Evolutionary conservation across 1,140 invertebrate species (phyloP).

Genomic region (Lepidurus apus): DNA sequence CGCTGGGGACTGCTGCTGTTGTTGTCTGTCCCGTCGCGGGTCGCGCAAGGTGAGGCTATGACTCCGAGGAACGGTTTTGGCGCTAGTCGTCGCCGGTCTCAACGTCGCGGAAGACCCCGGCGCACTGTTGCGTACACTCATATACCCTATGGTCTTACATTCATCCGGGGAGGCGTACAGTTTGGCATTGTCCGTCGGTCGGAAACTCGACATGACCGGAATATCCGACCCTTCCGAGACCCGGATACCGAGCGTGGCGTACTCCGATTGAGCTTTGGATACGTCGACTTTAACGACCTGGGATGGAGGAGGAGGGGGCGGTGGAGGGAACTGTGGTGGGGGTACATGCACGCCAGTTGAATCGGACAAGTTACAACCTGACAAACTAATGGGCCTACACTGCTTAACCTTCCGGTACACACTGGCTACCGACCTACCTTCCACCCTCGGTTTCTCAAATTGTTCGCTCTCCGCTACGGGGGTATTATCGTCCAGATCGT

Average conservation of each 20-base stretch:
- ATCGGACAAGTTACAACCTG: neutral
- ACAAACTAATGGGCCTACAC: conserved; percentile 37
- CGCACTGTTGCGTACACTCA: conserved; percentile 42
- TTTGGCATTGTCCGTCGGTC: conserved; percentile 72
- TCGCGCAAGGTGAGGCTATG: conserved; percentile 43
- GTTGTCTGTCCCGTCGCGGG: conserved; percentile 37
- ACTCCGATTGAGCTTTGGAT: conserved; percentile 44
- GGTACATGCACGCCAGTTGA: conserved; percentile 33
- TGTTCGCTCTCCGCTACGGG: conserved; percentile 27
- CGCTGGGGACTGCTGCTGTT: conserved; percentile 5
- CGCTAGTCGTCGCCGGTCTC: conserved; percentile 24
- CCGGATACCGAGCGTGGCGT: conserved; percentile 39
- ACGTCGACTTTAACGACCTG: conserved; percentile 69
- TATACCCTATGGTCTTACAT: conserved; percentile 70
- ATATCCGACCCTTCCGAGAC: conserved; percentile 30
- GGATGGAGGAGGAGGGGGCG: conserved; percentile 43
- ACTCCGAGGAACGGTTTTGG: conserved; percentile 42
- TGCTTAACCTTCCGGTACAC: conserved; percentile 40
- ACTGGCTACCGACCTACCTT: conserved; percentile 5
- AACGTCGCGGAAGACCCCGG: conserved; percentile 50
- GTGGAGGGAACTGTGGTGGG: conserved; percentile 36
- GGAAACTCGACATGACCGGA: conserved; percentile 65
- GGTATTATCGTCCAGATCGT: conserved; percentile 33
- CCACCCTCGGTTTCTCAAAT: conserved; percentile 12
- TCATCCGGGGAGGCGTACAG: conserved; percentile 81